phyloP scores from a whole-genome alignment of 2,113 vertebrate species.

The Mobula birostris region DNA sequence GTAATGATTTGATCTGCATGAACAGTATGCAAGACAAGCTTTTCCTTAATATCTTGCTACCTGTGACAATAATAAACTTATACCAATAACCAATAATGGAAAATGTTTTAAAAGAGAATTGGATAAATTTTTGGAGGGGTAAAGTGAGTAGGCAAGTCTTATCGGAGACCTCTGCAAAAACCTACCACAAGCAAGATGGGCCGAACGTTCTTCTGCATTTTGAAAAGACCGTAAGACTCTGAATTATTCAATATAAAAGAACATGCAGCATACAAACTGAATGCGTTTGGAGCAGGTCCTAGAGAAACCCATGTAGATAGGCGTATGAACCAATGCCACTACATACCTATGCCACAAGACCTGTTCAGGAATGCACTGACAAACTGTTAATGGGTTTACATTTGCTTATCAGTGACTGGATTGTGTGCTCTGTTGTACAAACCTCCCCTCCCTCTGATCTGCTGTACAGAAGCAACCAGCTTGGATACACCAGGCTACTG shows the following conservation, averaged over 20 bases:
- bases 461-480: background rate
- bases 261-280: background rate
- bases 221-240: background rate
- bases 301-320: background rate
- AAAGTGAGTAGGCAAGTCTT: background rate
- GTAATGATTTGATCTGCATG: no score
- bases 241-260: background rate
- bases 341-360: background rate
- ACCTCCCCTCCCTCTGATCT: background rate
- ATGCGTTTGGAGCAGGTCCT: background rate
- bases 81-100: no score
- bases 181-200: background rate
- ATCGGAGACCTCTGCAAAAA: background rate
- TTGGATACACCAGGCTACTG: background rate
- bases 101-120: background rate
- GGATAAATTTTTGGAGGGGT: background rate
- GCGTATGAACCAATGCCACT: background rate
- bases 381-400: conserved; percentile 11
- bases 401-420: background rate
- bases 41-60: no score
- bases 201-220: background rate
- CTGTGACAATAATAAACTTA: no score
- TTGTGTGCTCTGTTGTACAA: background rate
- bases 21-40: no score
- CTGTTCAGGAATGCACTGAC: background rate